Evolutionary conservation across 2,113 vertebrate genomes (phyloP).

Genomic region (Casuarius casuarius): DNA sequence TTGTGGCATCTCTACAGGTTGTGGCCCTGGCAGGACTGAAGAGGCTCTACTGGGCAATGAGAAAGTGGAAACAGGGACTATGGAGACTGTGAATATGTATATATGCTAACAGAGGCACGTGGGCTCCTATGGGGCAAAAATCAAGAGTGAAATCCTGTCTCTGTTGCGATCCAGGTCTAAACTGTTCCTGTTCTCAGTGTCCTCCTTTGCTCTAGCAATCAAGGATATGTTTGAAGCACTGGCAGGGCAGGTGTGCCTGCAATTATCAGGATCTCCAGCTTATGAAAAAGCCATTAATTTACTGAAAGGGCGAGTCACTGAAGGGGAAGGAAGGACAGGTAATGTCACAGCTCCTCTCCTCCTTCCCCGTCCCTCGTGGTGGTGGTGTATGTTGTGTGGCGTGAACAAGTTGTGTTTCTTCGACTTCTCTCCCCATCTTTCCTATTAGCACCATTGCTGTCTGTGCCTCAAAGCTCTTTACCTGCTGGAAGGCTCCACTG

Average conservation of each 20-base stretch:
- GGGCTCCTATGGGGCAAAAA: background rate
- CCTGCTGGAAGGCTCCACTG: background rate
- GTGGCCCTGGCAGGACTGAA: background rate
- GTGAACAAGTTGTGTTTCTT: background rate
- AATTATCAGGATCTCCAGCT: background rate
- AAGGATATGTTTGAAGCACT: background rate
- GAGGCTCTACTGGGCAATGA: background rate
- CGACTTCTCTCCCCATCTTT: background rate
- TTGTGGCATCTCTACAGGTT: accelerated
- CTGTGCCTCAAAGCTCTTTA: background rate
- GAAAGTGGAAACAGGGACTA: background rate
- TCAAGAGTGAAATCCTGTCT: background rate
- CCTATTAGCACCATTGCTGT: background rate
- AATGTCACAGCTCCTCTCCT: background rate
- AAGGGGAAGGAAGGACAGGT: background rate
- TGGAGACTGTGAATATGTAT: background rate
- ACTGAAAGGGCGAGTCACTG: background rate
- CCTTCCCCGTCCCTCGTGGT: background rate
- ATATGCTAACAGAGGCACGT: background rate
- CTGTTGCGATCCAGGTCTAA: background rate
- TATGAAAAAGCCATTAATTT: background rate
- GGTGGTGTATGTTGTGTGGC: background rate
- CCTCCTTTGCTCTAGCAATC: background rate
- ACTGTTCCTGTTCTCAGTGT: background rate
- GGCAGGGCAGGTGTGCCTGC: background rate